Evolutionary conservation across 2,797 vertebrate genomes (phyloP), one percentile per base, ranked within the genome.

Genomic region (Gymnoscopelus microlampas): DNA sequence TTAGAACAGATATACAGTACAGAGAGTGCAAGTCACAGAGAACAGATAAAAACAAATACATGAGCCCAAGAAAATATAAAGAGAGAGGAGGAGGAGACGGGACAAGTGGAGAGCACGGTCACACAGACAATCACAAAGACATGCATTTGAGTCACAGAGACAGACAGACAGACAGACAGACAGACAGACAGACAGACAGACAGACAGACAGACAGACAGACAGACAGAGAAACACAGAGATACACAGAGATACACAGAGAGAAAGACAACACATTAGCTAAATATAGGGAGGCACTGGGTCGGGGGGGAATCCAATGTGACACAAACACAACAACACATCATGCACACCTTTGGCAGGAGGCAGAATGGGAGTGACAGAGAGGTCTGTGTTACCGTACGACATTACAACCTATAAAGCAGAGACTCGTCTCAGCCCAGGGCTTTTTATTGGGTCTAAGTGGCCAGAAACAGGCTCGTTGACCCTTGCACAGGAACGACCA

Each of bases 201-300:
- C 85, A 84, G 77, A 89, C 77, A 71, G 63, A 89, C 78, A 51
- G 15, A 57, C 14, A 70, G 10, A 62, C 8, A 70, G 5, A 49
- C 35, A 63, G 11, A 61, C 35, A 63, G 32, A 55, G 12, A 50
- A 4, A 69, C 54, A 69, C 54, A 59, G 35, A n/a, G 79, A 63
- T 5, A 44, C 7, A 58, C 50, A 70, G 2, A 84, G 50, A 86
- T 60, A 91, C 85, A 90, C 84, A 91, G 83, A 91, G 90, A 92
- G 90, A 92, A 89, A 92, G 87, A 93, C 91, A 91, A 89, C 87
- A 93, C 90, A 92, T 92, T 92, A 92, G 91, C 88, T 77, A 85
- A 80, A 87, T 85, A 77, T 76, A 89, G 85, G 88, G 82, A 89
- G 85, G 69, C 84, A 88, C 82, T 87, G 76, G 76, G 83, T 87